Evolutionary conservation across 2,797 vertebrate species (phyloP).

Genomic region (Acrossocheilus fasciatus): DNA sequence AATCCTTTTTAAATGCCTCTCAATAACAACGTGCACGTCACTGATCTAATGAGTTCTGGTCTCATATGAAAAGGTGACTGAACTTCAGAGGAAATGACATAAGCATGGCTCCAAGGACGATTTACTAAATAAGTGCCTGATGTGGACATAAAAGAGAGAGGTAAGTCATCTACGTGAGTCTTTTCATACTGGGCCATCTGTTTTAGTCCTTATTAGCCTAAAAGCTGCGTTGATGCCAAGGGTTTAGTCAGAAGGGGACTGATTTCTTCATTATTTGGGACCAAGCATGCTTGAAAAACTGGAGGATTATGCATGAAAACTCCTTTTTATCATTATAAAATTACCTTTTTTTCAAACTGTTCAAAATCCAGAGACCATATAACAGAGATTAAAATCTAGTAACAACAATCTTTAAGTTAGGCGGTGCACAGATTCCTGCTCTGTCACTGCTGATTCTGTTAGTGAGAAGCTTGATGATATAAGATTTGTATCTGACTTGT

Average conservation of each 20-base stretch:
- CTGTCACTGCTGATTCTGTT: background rate
- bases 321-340: conserved; percentile 51
- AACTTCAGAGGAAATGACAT: conserved; percentile 66
- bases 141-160: conserved; percentile 66
- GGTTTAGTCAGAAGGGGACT: conserved; percentile 61
- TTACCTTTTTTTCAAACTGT: conserved; percentile 35
- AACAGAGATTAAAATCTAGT: conserved; percentile 14
- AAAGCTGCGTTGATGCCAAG: conserved; percentile 62
- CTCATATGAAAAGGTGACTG: conserved; percentile 70
- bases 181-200: conserved; percentile 69
- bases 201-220: conserved; percentile 65
- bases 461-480: background rate
- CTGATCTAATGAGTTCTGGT: conserved; percentile 55
- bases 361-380: conserved; percentile 35
- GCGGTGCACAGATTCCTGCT: conserved; percentile 6
- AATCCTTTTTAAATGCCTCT: conserved; percentile 26
- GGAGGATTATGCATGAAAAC: conserved; percentile 48
- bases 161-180: conserved; percentile 64
- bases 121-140: conserved; percentile 69
- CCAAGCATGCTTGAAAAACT: conserved; percentile 50
- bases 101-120: conserved; percentile 63
- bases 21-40: conserved; percentile 52
- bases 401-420: conserved; percentile 33
- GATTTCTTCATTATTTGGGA: conserved; percentile 64
- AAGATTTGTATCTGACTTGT: background rate